phyloP scores from a whole-genome alignment of 2,888 invertebrate species.

The Petrolisthes manimaculis region DNA sequence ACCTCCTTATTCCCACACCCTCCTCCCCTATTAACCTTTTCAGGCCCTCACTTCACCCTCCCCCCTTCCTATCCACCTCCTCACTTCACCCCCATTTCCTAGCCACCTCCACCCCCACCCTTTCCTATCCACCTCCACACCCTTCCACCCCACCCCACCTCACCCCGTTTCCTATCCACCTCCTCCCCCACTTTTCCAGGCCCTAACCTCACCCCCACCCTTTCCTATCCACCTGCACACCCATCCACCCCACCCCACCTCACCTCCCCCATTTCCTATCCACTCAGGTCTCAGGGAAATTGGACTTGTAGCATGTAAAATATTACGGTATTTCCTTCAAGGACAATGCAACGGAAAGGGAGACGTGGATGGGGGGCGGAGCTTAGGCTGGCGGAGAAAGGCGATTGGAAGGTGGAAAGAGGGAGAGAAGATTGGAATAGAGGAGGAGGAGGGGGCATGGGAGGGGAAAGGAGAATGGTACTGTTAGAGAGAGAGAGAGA shows the following conservation, averaged over 20 bases:
- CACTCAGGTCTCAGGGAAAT: slow-evolving; percentile 52
- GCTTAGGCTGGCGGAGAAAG: slow-evolving; percentile 7
- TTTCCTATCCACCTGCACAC: neutral
- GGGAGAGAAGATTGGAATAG: neutral
- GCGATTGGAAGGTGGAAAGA: slow-evolving; percentile 34
- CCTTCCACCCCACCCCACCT: neutral
- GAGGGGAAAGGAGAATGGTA: neutral
- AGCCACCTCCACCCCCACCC: neutral
- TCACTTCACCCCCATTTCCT: neutral
- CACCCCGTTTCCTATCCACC: neutral
- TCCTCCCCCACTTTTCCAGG: neutral
- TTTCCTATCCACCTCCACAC: neutral
- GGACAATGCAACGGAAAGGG: slow-evolving; percentile 46
- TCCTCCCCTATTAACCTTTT: neutral
- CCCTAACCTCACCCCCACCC: neutral
- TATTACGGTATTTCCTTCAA: slow-evolving; percentile 60
- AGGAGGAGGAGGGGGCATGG: slow-evolving; percentile 7
- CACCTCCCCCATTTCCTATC: slow-evolving; percentile 20
- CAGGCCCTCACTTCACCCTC: neutral
- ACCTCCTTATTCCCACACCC: neutral
- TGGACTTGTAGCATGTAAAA: slow-evolving; percentile 57
- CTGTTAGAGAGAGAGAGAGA: neutral
- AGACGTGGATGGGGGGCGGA: slow-evolving; percentile 40
- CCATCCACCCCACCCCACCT: neutral
- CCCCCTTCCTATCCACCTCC: neutral